Percentiles rank a stretch among this genome's conserved stretches.
Conservation (phyloP, 2,888 invertebrate species). For the Tholera decimalis region DNA sequence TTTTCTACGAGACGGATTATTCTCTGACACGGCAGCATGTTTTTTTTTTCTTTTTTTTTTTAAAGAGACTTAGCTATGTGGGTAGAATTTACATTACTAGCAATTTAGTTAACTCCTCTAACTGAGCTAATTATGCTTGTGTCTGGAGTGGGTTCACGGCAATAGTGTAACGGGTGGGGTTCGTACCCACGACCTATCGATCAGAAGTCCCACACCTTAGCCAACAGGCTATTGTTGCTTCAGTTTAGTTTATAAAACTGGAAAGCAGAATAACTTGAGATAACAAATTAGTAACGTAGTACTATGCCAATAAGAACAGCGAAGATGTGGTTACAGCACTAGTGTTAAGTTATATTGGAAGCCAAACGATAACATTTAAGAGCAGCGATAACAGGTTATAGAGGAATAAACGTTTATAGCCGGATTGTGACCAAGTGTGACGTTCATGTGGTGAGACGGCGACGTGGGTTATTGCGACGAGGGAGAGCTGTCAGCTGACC, state of each 20-base stretch:
- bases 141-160: too few relatives aligned
- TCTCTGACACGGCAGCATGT: not conserved
- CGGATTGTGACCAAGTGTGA: constrained; percentile 11
- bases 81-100: too few relatives aligned
- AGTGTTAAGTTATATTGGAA: constrained; percentile 29
- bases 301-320: not conserved
- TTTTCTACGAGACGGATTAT: not conserved
- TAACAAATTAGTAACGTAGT: not conserved
- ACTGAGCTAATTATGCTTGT: too few relatives aligned
- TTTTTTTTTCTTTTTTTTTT: too few relatives aligned
- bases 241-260: not conserved
- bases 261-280: not conserved
- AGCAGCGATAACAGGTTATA: constrained; percentile 45
- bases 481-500: too few relatives aligned
- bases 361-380: constrained; percentile 26
- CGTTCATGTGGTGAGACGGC: not conserved
- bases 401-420: constrained; percentile 47
- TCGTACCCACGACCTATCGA: too few relatives aligned
- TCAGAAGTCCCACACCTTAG: too few relatives aligned
- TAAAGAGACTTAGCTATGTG: too few relatives aligned
- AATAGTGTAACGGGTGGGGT: too few relatives aligned
- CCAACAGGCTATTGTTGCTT: too few relatives aligned
- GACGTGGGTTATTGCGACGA: constrained; percentile 5
- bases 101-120: too few relatives aligned
- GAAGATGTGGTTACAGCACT: not conserved